A percentile compares a stretch with the other conserved stretches of the same genome.
Conservation (phyloP, 2,113 vertebrate species). For the Erythrocercus mccallii region DNA sequence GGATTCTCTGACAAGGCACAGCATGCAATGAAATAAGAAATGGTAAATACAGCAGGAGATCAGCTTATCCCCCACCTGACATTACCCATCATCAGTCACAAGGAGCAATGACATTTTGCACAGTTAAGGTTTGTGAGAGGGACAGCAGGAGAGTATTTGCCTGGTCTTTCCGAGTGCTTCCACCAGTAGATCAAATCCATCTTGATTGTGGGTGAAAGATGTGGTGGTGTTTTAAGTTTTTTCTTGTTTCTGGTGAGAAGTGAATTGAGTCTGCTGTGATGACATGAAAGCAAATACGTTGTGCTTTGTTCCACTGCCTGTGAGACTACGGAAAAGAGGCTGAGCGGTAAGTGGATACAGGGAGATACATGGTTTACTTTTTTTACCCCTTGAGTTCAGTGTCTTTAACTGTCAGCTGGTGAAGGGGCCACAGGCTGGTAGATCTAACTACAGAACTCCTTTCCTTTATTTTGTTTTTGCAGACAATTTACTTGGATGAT, state of each 20-base stretch:
- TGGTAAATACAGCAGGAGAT: constrained; percentile 32
- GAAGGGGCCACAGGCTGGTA: constrained; percentile 1
- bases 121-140: neutral
- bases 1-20: constrained; percentile 9
- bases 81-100: constrained; percentile 34
- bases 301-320: neutral
- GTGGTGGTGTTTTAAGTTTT: neutral
- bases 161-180: neutral
- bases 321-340: neutral
- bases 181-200: neutral
- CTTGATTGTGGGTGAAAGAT: neutral
- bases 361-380: neutral
- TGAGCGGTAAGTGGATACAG: constrained; percentile 8
- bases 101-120: constrained; percentile 44
- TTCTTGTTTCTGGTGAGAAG: constrained; percentile 7
- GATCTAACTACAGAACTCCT: constrained; percentile 39
- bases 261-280: neutral
- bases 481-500: constrained; percentile 82
- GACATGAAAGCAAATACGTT: neutral
- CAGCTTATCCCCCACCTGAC: constrained; percentile 49
- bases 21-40: constrained; percentile 16
- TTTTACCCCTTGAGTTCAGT: constrained; percentile 38
- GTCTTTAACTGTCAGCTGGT: constrained; percentile 33
- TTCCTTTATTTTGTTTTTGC: constrained; percentile 2
- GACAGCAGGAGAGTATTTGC: neutral